These are phyloP conservation scores for Tricholaema leucomelas DNA, from an alignment of 2,113 vertebrate species.

Conservation along the genomic window DNA sequence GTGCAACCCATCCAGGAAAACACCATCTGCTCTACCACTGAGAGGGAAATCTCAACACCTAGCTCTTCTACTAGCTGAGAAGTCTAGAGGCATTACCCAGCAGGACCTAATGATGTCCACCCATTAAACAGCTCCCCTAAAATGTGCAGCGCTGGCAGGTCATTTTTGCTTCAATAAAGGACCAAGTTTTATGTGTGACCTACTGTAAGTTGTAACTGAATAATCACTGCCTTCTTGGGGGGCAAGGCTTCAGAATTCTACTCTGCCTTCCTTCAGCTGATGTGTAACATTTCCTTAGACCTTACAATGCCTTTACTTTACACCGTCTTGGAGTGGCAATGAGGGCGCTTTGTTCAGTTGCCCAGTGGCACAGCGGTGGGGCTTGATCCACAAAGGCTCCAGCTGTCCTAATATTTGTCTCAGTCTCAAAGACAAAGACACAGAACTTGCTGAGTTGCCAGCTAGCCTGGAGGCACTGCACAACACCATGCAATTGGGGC, in stretches of 20 bases:
- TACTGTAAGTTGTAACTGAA: background rate
- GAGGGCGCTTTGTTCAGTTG: background rate
- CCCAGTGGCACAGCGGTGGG: background rate
- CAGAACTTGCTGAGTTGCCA: background rate
- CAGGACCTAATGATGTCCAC: background rate
- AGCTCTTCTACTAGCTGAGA: background rate
- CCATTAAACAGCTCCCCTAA: background rate
- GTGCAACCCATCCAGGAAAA: background rate
- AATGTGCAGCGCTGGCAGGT: background rate
- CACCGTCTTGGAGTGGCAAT: background rate
- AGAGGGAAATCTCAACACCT: background rate
- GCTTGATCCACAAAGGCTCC: background rate
- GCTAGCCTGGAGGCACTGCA: background rate
- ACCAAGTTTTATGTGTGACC: background rate
- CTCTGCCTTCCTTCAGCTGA: background rate
- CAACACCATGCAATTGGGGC: background rate
- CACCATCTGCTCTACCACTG: background rate
- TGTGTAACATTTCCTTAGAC: accelerated
- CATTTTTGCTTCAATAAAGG: background rate
- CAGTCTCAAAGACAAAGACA: background rate
- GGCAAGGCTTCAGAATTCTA: background rate
- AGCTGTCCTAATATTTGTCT: background rate
- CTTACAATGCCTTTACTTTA: background rate
- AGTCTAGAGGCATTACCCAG: background rate
- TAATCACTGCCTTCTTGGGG: background rate